Evolutionary conservation across 2,888 invertebrate species (phyloP), one percentile per base, ranked within the genome.

Genomic region (Noctua janthina): DNA sequence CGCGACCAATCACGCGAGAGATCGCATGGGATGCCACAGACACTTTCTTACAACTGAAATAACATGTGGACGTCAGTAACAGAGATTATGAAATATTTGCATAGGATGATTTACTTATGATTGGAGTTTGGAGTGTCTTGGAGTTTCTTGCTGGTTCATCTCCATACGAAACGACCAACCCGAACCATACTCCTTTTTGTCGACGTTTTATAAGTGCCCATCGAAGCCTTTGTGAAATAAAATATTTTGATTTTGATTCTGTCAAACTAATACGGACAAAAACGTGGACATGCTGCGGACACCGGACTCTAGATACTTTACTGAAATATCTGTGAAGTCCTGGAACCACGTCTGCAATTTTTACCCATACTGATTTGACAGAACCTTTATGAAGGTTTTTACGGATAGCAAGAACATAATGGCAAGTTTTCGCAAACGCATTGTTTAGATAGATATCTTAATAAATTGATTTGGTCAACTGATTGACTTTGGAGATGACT

Each of bases 1-100:
- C 99, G 91, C 99, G 98, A 0, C 99, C 99, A 92, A 99, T 99
- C 75, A 99, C 99, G 78, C 99, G 98, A 82, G 99, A 99, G 84
- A 99, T 99, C 70, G 99, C 99, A 94, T 98, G 98, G 46, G 99
- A 98, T 76, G 99, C 99, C 82, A 99, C 99, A 29, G 98, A 98
- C 70, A 99, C 99, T 96, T 99, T 99, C 96, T 99, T 99, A 88
- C 98, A 98, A 23, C 98, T 98, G 91, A 43, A 83, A 86, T 73
- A 10, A 83, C 11, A 70, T 51, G 1, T 13, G 6, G 15, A 23
- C 10, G 1, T 79, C 5, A 79, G 15, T 54, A 10, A 72, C 2
- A n/a, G 2, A 54, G n/a, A 1, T 20, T 20, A 35, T 3, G 0
- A 17, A 35, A 64, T 64, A 29, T 54, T 62, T 67, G 4, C n/a